Base-by-base conservation (phyloP, 2,888 invertebrate genomes). In the Drepanosiphum platanoidis region DNA sequence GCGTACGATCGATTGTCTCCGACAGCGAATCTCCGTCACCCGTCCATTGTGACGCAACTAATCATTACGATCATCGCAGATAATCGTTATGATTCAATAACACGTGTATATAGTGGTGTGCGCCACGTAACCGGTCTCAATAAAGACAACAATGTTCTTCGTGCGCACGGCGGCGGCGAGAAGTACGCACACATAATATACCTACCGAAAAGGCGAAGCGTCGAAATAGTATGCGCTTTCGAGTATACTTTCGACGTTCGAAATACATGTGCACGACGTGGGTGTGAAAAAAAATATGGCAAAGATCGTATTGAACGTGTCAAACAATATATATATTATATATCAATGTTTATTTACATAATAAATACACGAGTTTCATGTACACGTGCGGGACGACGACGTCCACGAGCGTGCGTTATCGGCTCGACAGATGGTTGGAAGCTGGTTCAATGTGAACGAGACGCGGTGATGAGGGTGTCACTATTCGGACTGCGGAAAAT, bases 321-420 rank as follows among this genome's bases (percentile, higher is more conserved):
- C n/a, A n/a, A n/a, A n/a, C n/a, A n/a, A n/a, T 64, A 30, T 22
- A 61, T 61, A 22, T 22, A 70, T 70, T 9, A 15, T 46, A 30
- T 8, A n/a, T n/a, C n/a, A n/a, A n/a, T n/a, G n/a, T n/a, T 27
- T 75, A 75, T 75, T 58, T 58, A 75, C 75, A 75, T 58, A 75
- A 75, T 36, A 36, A 11, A 58, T 61, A 75, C 27, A 36, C 58
- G 75, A 58, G 27, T 36, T 3, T n/a, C 13, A 22, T 66, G 32
- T 18, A 4, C 36, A 7, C 3, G 18, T 4, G 7, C 18, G 36
- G 11, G 9, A 13, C 8, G 46, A 32, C 18, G 58, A n/a, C 5
- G n/a, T 3, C 32, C 1, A 27, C 11, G 52, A 64, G 30, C 27
- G 11, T 13, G 13, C 9, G 61, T 27, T n/a, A n/a, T n/a, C n/a